Evolutionary conservation across 2,113 vertebrate genomes (phyloP), one percentile per base, ranked within the genome.

Genomic region (Andinoacara biseriatus): DNA sequence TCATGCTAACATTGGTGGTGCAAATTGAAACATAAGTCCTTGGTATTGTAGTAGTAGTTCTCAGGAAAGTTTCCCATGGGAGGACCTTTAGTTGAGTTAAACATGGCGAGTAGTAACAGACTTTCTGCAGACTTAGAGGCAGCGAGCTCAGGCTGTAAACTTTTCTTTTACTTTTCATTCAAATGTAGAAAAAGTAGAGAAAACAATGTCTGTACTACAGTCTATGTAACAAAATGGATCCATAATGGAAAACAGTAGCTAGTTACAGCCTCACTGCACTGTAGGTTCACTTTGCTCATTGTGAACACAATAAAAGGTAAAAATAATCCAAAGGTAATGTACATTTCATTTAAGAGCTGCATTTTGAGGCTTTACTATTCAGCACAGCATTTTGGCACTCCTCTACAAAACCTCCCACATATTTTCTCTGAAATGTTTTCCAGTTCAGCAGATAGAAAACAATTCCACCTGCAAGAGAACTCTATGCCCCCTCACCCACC

Each of bases 401-500:
- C 54, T 82, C 83, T 76, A 56, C 74, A 78, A 60, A 87, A 80
- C 54, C 91, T 85, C 92, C 89, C 88, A 91, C 94, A 85, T 86
- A 60, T 74, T 88, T 82, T 91, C 83, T 81, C 78, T 86, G 76
- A 91, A 87, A 89, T 90, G 81, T 90, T 90, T 93, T 93, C 90
- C 85, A 89, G 91, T 88, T 92, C 87, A 90, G 83, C 87, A 82
- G 90, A 91, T 88, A 83, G 87, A 91, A 93, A 92, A 93, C 90
- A 92, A 92, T 94, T 81, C 85, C 87, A 94, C 89, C 89, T 90
- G 90, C 87, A 80, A 82, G 85, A 85, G 82, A 91, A 88, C 89
- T 80, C 81, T n/a, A 22, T 87, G 88, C 80, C 86, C 87, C 69
- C 72, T 82, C 83, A 86, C 86, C 82, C 89, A 90, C 86, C 89